These are phyloP conservation scores for Tetanocera ferruginea DNA, from an alignment of 2,888 invertebrate species.

Conservation along the genomic window DNA sequence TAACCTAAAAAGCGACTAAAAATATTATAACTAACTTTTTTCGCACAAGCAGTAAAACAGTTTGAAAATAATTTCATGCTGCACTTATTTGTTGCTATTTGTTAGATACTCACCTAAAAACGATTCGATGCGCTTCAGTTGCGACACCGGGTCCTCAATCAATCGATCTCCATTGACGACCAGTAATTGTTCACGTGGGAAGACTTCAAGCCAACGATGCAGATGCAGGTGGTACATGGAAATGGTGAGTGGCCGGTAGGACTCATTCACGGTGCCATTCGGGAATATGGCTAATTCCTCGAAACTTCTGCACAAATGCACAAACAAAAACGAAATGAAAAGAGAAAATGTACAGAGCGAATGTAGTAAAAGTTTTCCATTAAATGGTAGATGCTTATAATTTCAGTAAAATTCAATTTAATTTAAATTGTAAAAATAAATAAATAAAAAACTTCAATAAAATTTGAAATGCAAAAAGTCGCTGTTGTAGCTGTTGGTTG, in stretches of 20 bases:
- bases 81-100: background rate
- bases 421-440: conserved; percentile 10
- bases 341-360: background rate
- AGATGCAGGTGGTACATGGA: conserved; percentile 94
- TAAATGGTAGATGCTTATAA: background rate
- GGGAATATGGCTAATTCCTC: conserved; percentile 85
- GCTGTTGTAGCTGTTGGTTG: background rate
- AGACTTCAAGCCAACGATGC: conserved; percentile 92
- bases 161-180: conserved; percentile 95
- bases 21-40: too few species aligned
- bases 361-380: conserved; percentile 5
- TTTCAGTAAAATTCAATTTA: conserved; percentile 21
- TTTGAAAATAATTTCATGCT: background rate
- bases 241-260: conserved; percentile 86
- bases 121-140: conserved; percentile 86
- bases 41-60: background rate
- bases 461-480: background rate
- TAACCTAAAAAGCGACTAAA: too few species aligned
- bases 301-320: conserved; percentile 73
- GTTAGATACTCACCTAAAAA: conserved; percentile 79
- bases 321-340: conserved; percentile 40
- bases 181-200: conserved; percentile 90
- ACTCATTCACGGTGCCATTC: conserved; percentile 86
- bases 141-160: conserved; percentile 90
- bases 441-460: background rate